Conservation (phyloP, 64 coral and sea anemone species). For the Anthopleura sola region DNA sequence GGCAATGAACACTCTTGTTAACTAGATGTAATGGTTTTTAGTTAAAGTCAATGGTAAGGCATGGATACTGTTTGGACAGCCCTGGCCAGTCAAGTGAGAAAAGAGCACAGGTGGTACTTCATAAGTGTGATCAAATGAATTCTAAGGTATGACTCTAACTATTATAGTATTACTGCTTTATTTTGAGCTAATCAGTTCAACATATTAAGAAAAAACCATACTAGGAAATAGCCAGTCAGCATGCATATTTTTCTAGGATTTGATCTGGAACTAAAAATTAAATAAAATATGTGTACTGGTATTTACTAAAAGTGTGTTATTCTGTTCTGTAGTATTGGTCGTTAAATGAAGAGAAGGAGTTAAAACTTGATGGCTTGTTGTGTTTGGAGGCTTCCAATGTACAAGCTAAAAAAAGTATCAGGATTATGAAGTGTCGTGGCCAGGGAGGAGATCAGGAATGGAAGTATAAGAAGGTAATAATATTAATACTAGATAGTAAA, state of each 20-base stretch:
- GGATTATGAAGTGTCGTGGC: slow-evolving; percentile 75
- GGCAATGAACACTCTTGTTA: too few species aligned
- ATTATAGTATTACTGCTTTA: too few species aligned
- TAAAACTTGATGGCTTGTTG: slow-evolving; percentile 69
- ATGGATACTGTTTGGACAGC: slow-evolving; percentile 66
- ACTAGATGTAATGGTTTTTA: background rate
- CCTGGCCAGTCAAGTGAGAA: slow-evolving; percentile 70
- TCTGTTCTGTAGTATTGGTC: slow-evolving; percentile 63
- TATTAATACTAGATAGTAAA: background rate
- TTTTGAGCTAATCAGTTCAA: too few species aligned
- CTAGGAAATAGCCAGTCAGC: too few species aligned
- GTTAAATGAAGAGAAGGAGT: slow-evolving; percentile 74
- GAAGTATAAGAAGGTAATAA: slow-evolving; percentile 60
- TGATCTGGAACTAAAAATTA: too few species aligned
- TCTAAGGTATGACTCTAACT: slow-evolving; percentile 42
- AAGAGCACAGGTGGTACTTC: slow-evolving; percentile 45
- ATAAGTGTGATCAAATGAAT: slow-evolving; percentile 46
- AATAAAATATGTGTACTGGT: too few species aligned
- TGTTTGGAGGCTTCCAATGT: slow-evolving; percentile 62
- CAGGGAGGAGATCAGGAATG: slow-evolving; percentile 78
- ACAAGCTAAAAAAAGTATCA: slow-evolving; percentile 11
- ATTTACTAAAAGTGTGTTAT: background rate
- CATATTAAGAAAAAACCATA: too few species aligned
- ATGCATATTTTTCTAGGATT: too few species aligned
- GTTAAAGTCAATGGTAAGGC: background rate